Conservation (phyloP, 2,797 vertebrate genomes). For the Sebastes itinus region DNA sequence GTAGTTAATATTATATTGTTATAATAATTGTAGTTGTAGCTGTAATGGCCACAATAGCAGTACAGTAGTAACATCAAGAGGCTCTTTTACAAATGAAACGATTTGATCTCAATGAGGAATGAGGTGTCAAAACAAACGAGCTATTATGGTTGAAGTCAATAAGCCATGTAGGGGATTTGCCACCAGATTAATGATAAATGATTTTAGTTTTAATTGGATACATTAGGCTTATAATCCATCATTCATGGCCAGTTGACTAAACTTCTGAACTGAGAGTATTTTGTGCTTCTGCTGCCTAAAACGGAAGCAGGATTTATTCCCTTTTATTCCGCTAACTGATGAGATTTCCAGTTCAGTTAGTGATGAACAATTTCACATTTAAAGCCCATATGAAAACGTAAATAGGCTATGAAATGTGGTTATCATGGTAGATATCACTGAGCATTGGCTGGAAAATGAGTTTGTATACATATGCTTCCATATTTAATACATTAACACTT, state of each 20-base stretch:
- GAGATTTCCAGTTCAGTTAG: not conserved
- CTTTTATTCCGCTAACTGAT: not conserved
- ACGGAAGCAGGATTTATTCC: not conserved
- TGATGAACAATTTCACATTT: not conserved
- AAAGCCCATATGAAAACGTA: not conserved
- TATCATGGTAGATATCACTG: not conserved
- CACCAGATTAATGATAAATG: constrained; percentile 5
- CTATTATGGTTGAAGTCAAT: not conserved
- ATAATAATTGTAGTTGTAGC: not conserved
- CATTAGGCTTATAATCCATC: not conserved
- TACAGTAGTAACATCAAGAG: not conserved
- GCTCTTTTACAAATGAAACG: not conserved
- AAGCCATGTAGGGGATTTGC: not conserved
- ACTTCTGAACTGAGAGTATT: not conserved
- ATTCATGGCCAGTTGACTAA: not conserved
- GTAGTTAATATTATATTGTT: not conserved
- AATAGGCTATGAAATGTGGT: not conserved
- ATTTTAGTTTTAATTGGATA: constrained; percentile 4
- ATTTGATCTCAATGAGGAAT: not conserved
- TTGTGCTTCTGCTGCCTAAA: not conserved
- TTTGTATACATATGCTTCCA: not conserved
- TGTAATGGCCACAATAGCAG: not conserved
- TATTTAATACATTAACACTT: not conserved
- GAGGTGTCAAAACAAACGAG: not conserved
- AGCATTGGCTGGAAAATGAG: not conserved